A percentile compares a stretch with the other conserved stretches of the same genome.
These are phyloP conservation scores for Prionace glauca DNA, from an alignment of 2,797 vertebrate species.

Conservation along the genomic window DNA sequence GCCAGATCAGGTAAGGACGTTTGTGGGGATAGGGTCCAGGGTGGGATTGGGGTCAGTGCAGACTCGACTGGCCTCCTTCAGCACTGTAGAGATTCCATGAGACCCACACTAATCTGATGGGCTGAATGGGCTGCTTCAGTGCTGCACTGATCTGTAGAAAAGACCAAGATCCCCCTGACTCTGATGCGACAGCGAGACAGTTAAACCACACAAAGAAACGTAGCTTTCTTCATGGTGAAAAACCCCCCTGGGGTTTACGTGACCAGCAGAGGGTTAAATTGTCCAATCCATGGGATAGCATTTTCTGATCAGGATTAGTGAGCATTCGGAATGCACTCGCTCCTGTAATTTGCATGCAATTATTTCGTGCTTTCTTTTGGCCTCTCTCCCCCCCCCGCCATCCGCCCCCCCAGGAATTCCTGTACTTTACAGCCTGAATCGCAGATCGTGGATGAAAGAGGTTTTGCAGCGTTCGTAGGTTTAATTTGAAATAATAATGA, in stretches of 20 bases:
- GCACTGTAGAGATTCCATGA: neutral
- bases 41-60: too few species aligned
- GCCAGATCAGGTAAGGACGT: too few species aligned
- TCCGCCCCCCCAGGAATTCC: neutral
- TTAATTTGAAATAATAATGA: constrained; percentile 24
- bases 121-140: neutral
- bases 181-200: neutral
- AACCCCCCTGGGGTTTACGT: neutral
- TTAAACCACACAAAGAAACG: neutral
- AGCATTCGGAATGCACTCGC: neutral
- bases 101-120: too few species aligned
- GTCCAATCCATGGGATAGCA: neutral
- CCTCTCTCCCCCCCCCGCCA: neutral
- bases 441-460: neutral
- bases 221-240: neutral
- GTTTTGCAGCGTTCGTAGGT: neutral
- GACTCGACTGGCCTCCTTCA: too few species aligned
- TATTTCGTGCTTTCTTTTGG: neutral
- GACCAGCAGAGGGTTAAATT: neutral
- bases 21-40: too few species aligned
- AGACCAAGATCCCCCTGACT: neutral
- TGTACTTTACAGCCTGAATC: neutral
- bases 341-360: neutral
- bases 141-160: neutral
- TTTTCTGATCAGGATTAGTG: neutral